Percentiles rank a stretch among this genome's conserved stretches.
These are phyloP conservation scores for Catocala fraxini DNA, from an alignment of 2,888 invertebrate species.

Conservation along the genomic window DNA sequence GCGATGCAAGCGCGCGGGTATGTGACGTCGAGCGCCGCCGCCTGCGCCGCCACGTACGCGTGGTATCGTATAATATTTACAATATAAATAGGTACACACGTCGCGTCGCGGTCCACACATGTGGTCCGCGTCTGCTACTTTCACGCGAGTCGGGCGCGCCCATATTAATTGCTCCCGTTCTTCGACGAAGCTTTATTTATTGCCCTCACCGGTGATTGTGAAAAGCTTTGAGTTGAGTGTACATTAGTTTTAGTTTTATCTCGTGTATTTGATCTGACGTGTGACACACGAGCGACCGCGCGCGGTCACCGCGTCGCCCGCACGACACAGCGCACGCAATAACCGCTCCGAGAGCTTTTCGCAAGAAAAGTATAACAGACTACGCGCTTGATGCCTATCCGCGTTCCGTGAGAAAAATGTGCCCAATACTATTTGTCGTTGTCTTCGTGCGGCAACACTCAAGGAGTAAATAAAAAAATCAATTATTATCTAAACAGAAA, in stretches of 20 bases:
- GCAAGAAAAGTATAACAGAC: conserved; percentile 64
- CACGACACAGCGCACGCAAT: conserved; percentile 35
- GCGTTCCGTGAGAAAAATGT: conserved; percentile 74
- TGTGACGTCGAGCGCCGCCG: conserved; percentile 1
- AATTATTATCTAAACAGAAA: conserved; percentile 85
- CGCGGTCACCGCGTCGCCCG: conserved; percentile 44
- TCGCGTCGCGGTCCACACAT: conserved; percentile 67
- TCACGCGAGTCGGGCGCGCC: conserved; percentile 84
- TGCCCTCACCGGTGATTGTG: conserved; percentile 83
- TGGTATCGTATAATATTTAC: conserved; percentile 33
- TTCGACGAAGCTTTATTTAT: conserved; percentile 86
- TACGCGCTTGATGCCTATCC: conserved; percentile 40
- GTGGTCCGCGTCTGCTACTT: conserved; percentile 78
- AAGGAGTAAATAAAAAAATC: conserved; percentile 82
- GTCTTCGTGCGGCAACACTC: conserved; percentile 75
- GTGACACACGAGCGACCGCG: conserved; percentile 71
- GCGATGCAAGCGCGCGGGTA: neutral
- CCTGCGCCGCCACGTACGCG: conserved; percentile 1
- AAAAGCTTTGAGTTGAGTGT: conserved; percentile 83
- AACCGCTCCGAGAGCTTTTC: conserved; percentile 56
- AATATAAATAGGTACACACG: conserved; percentile 44
- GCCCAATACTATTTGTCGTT: conserved; percentile 67
- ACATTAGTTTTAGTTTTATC: conserved; percentile 85
- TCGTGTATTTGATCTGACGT: conserved; percentile 81
- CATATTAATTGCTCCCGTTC: conserved; percentile 87